Base-by-base conservation (phyloP, 2,888 invertebrate genomes). In the Dione juno region DNA sequence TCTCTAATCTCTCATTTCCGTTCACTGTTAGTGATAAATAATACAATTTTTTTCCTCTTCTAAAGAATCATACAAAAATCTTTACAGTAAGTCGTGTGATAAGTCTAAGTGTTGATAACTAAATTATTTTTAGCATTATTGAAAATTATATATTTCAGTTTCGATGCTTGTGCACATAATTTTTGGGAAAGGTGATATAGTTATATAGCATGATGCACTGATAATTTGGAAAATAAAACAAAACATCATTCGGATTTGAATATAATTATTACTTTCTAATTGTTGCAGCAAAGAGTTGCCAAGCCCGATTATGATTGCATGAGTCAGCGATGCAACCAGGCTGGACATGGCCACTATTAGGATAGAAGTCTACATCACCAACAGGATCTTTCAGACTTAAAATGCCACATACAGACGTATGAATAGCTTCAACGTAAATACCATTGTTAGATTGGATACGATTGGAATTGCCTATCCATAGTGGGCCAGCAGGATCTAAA, bases 361-460 rank as follows among this genome's bases (percentile, higher is more conserved):
- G 94, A 87, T 92, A 95, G 82, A 94, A 95, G 79, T 95, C 94
- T 9, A 84, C 94, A 70, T 93, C 85, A 0, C 92, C 94, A 3
- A 94, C 82, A 8, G 75, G 76, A 72, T 28, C 21, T 16, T 64
- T 66, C 71, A 83, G 10, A 88, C 92, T 21, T 82, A 78, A 5
- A 83, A 48, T 1, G 10, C 69, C 3, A 82, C 69, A 84, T 74
- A 89, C 86, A 0, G n/a, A n/a, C n/a, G 92, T 92, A 74, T 93
- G 92, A 0, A 92, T 90, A 0, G 87, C 81, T 78, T 92, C 92
- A 0, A 92, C 90, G 76, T 90, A 91, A 61, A 79, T 79, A 0
- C 76, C 92, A 63, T 90, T 90, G 1, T 80, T 81, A 2, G 75
- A 40, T 0, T 71, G 74, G 0, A 92, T 66, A 10, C 86, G 83